Conservation (phyloP, 2,113 vertebrate species). For the Bombycilla garrulus region DNA sequence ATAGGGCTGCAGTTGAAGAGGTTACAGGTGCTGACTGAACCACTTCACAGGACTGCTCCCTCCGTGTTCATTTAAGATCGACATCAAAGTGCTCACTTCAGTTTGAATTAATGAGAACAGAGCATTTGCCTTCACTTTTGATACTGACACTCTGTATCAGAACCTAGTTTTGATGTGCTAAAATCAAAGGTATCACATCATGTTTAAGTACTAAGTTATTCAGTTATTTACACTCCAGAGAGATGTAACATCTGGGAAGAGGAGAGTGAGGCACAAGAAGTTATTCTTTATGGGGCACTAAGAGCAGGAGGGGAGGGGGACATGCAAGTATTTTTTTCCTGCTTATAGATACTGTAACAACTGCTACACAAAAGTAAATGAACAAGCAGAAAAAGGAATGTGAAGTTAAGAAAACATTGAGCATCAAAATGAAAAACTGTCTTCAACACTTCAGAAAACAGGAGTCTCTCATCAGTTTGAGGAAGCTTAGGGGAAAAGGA, state of each 20-base stretch:
- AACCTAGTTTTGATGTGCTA: not conserved
- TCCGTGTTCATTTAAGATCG: not conserved
- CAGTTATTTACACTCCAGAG: not conserved
- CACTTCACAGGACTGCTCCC: not conserved
- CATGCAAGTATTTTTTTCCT: not conserved
- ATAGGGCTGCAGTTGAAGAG: constrained; percentile 20
- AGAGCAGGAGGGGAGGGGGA: not conserved
- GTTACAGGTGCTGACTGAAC: not conserved
- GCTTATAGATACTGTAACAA: not conserved
- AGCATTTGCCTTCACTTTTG: not conserved
- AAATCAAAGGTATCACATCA: not conserved
- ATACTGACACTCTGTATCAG: not conserved
- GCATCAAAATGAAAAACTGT: not conserved
- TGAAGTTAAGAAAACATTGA: not conserved
- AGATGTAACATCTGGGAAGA: not conserved
- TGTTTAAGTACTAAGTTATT: not conserved
- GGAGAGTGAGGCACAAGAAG: not conserved
- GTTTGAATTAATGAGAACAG: not conserved
- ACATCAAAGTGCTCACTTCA: not conserved
- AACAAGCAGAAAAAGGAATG: not conserved
- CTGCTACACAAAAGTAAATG: not conserved
- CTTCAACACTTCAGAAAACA: not conserved
- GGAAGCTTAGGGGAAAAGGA: not conserved
- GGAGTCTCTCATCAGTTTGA: not conserved
- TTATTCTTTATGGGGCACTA: not conserved